Conservation (phyloP, 2,888 invertebrate species). For the Drosophila imparisetae region DNA sequence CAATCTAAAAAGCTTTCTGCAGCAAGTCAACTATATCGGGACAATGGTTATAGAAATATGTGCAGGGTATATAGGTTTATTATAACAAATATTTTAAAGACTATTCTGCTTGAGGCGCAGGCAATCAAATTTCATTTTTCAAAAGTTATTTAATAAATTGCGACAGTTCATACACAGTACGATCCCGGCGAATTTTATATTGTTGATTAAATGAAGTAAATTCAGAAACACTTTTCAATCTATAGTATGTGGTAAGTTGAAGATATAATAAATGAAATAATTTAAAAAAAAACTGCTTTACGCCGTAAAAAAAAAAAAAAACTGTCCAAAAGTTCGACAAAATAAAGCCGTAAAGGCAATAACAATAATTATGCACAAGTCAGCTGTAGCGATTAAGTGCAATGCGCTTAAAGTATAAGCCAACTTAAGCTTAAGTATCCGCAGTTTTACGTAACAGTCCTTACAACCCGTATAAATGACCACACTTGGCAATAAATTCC, state of each 20-base stretch:
- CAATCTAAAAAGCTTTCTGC: constrained; percentile 72
- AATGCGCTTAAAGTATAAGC: neutral
- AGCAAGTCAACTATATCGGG: constrained; percentile 25
- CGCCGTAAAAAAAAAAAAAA: neutral
- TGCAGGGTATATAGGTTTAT: neutral
- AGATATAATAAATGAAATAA: neutral
- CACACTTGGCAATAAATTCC: constrained; percentile 2
- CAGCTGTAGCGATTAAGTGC: neutral
- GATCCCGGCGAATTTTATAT: neutral
- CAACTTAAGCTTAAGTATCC: neutral
- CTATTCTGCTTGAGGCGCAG: neutral
- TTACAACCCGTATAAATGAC: neutral
- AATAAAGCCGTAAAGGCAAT: neutral
- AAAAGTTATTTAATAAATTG: neutral
- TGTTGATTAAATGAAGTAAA: neutral
- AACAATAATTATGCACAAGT: neutral
- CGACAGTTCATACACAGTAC: neutral
- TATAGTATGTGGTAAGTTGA: too few relatives aligned
- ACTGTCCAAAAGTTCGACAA: neutral
- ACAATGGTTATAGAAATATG: neutral
- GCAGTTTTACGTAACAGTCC: neutral
- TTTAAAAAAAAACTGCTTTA: neutral
- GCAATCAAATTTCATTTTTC: neutral
- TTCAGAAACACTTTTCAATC: neutral
- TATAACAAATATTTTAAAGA: neutral